phyloP scores from a whole-genome alignment of 2,113 vertebrate genomes.

The Chionis minor region DNA sequence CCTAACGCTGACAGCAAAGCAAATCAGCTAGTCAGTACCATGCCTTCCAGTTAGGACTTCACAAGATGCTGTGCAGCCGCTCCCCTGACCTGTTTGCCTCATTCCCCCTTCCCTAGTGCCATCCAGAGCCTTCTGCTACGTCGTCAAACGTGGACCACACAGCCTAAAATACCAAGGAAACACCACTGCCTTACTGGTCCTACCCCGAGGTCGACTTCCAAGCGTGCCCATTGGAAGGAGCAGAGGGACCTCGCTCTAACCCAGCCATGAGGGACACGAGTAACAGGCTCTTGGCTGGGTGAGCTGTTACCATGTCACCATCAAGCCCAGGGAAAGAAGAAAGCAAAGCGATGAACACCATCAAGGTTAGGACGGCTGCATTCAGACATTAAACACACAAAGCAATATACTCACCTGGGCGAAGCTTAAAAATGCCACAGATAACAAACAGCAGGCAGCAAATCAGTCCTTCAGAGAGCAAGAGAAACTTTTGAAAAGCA shows the following conservation, averaged over 20 bases:
- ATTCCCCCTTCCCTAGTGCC: not conserved
- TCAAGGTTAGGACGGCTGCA: not conserved
- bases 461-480: slow-evolving; percentile 21
- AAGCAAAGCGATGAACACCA: not conserved
- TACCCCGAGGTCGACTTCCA: not conserved
- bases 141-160: not conserved
- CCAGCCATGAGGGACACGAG: not conserved
- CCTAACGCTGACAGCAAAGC: not conserved
- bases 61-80: not conserved
- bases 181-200: not conserved
- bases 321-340: not conserved
- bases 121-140: not conserved
- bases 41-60: not conserved
- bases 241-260: not conserved
- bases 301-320: not conserved
- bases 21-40: not conserved
- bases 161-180: not conserved
- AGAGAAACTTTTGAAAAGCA: slow-evolving; percentile 16
- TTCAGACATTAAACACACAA: not conserved
- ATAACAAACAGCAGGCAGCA: not conserved
- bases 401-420: not conserved
- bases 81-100: not conserved
- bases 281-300: not conserved
- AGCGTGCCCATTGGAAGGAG: not conserved
- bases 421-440: slow-evolving; percentile 14